Percentiles rank a stretch among this genome's conserved stretches.
Evolutionary conservation across 2,113 vertebrate genomes (phyloP).

Genomic region (Myiozetetes cayanensis): DNA sequence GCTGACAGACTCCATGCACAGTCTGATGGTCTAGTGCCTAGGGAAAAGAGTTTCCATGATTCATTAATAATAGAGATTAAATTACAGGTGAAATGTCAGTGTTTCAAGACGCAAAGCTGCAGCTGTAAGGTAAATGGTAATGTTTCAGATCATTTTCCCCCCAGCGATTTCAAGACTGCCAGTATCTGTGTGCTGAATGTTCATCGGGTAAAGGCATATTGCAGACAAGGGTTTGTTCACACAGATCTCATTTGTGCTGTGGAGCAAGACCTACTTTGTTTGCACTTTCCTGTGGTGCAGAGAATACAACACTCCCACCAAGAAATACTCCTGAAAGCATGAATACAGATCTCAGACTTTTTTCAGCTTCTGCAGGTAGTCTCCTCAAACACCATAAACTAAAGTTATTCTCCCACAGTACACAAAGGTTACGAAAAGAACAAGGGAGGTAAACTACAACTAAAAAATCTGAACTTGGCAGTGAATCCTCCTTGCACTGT

Average conservation of each 20-base stretch:
- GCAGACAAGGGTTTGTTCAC: background rate
- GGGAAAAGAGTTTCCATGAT: background rate
- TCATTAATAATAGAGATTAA: background rate
- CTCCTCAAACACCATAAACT: background rate
- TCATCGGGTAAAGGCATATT: background rate
- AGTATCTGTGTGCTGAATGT: background rate
- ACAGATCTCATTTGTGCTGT: background rate
- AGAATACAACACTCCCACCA: background rate
- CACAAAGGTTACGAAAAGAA: background rate
- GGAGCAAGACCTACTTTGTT: background rate
- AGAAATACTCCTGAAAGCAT: background rate
- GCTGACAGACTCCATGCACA: background rate
- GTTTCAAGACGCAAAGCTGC: background rate
- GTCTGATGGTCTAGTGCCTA: background rate
- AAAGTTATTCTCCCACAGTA: background rate
- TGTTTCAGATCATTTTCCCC: background rate
- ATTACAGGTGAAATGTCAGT: background rate
- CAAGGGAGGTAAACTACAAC: background rate
- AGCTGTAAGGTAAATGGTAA: conserved; percentile 6
- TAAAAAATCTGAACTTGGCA: background rate
- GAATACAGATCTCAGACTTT: background rate
- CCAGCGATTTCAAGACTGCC: background rate
- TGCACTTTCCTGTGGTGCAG: background rate
- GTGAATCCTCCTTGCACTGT: background rate
- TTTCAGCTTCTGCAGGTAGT: background rate